Evolutionary conservation across 1,140 invertebrate species (phyloP).

Genomic region (Drosophila pruinosa): DNA sequence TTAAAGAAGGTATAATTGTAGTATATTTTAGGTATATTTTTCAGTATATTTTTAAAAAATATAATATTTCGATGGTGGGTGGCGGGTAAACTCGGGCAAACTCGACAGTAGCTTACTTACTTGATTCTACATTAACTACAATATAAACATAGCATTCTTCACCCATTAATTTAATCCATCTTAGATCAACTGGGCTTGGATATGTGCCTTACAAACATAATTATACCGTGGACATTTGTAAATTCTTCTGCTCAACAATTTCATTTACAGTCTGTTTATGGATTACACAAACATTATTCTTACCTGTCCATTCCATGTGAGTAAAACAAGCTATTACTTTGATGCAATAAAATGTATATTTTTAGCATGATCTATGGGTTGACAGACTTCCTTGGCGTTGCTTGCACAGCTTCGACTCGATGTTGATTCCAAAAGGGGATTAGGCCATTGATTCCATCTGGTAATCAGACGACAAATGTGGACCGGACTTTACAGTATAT

Average conservation of each 20-base stretch:
- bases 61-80: too few relatives aligned
- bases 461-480: neutral
- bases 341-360: too few relatives aligned
- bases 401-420: neutral
- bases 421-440: neutral
- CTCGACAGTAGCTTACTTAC: too few relatives aligned
- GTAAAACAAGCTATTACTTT: neutral
- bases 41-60: too few relatives aligned
- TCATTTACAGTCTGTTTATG: constrained; percentile 1
- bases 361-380: constrained; percentile 16
- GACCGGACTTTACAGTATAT: too few relatives aligned
- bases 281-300: constrained; percentile 25
- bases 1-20: too few relatives aligned
- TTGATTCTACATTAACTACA: too few relatives aligned
- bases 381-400: constrained; percentile 14
- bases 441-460: too few relatives aligned
- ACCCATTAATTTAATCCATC: too few relatives aligned
- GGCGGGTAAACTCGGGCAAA: too few relatives aligned
- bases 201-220: constrained; percentile 11
- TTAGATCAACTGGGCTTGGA: constrained; percentile 8
- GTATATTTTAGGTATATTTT: too few relatives aligned
- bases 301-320: constrained; percentile 19
- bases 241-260: constrained; percentile 9
- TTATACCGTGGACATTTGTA: constrained; percentile 7
- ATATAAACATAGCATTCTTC: too few relatives aligned